A percentile compares a stretch with the other conserved stretches of the same genome.
phyloP scores from a whole-genome alignment of 2,888 invertebrate species.

The Clistopyga incitator region DNA sequence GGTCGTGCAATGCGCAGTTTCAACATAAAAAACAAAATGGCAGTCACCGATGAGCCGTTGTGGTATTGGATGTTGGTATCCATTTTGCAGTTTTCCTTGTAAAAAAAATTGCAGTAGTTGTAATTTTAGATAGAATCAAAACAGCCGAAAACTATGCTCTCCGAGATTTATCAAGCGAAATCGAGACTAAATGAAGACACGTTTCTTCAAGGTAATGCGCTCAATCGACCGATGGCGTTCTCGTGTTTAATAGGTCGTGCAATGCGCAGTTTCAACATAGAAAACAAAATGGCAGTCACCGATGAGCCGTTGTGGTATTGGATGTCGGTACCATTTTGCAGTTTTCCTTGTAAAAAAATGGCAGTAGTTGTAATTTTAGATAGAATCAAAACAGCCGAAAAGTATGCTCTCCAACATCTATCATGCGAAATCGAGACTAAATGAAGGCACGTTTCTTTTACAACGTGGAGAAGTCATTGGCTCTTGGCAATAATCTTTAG shows the following conservation, averaged over 20 bases:
- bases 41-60: background rate
- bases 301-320: background rate
- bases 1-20: background rate
- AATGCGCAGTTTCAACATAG: background rate
- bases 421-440: no score
- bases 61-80: background rate
- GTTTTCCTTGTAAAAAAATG: background rate
- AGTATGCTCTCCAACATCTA: no score
- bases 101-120: background rate
- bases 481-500: slow-evolving; percentile 30
- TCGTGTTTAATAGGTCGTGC: background rate
- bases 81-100: background rate
- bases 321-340: background rate
- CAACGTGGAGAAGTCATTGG: slow-evolving; percentile 46
- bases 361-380: background rate
- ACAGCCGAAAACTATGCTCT: no score
- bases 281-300: background rate
- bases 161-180: no score
- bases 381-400: no score
- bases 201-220: background rate
- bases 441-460: no score
- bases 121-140: background rate
- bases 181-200: no score
- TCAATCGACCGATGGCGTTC: background rate
- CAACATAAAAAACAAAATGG: background rate